phyloP scores from a whole-genome alignment of 2,888 invertebrate genomes.

The Temnothorax unifasciatus region DNA sequence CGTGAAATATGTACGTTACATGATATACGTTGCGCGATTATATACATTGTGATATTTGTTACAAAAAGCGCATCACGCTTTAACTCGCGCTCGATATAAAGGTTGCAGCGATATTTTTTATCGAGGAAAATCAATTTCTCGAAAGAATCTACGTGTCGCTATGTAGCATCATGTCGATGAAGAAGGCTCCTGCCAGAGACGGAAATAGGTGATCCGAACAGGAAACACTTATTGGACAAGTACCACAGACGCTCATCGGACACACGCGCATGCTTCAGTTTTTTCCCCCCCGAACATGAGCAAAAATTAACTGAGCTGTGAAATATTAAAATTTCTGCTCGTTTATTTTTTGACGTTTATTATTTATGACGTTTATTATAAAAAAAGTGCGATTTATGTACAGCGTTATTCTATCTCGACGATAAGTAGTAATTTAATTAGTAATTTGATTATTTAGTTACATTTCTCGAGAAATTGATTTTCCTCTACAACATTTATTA shows the following conservation, averaged over 20 bases:
- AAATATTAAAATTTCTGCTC: not conserved
- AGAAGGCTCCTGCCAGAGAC: not conserved
- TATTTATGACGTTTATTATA: not conserved
- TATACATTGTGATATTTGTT: not conserved
- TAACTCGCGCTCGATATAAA: not conserved
- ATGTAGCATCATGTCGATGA: not conserved
- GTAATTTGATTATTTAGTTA: not conserved
- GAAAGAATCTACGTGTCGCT: not conserved
- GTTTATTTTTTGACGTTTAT: not conserved
- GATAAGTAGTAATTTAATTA: not conserved
- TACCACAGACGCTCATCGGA: not conserved
- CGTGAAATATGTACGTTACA: not conserved
- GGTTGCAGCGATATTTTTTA: not conserved
- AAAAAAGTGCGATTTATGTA: not conserved
- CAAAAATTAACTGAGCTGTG: not conserved
- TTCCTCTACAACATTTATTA: not conserved
- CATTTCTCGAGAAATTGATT: not conserved
- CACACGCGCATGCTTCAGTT: conserved; percentile 2
- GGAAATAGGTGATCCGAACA: conserved; percentile 32
- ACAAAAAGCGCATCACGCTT: not conserved
- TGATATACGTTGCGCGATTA: not conserved
- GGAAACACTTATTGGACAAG: conserved; percentile 44
- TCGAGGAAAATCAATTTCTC: conserved; percentile 11
- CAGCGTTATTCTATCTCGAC: not conserved
- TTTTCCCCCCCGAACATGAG: not conserved